Evolutionary conservation across 2,113 vertebrate genomes (phyloP), one percentile per base, ranked within the genome.

Genomic region (Sphyrna mokarran): DNA sequence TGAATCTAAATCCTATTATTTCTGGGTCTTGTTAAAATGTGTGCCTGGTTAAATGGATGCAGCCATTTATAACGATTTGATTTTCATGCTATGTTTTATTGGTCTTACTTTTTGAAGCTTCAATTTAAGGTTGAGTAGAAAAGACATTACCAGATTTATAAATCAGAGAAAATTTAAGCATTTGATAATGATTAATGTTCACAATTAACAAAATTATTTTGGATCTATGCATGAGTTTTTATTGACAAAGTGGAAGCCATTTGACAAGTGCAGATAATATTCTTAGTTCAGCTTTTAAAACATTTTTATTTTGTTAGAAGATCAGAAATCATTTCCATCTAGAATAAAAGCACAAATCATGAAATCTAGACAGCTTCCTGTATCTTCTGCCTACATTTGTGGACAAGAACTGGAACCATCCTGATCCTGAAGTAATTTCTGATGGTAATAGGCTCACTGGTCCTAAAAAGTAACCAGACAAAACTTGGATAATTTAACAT

Each of bases 321-420:
- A 48, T 48, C 86, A 58, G 26, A 61, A 90, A 90, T 26, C 9
- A 58, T 90, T 58, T 5, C 26, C 29, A 58, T 61, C 54, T 90
- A 83, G n/a, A 83, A 43, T 58, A 33, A 29, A 29, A 29, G 48
- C 43, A 89, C 86, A 89, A 89, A 89, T 26, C 0, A 29, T 23
- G 9, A 58, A 54, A 89, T 14, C 48, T 89, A 26, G 48, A 61
- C 87, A 33, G 16, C 96, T 97, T 16, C 87, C 97, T 0, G n/a
- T 96, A 14, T 26, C 97, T 8, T 99, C 98, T 0, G 98, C 99
- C 0, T 99, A 99, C 95, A 99, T 99, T 96, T 98, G 98, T 66
- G 98, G 98, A 93, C 98, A 98, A 96, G 0, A 66, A 96, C 48
- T 58, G 9, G 48, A 90, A 90, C 26, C 87, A 61, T 61, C 48